Base-by-base conservation (phyloP, 2,888 invertebrate genomes). In the Capitulum mitella region DNA sequence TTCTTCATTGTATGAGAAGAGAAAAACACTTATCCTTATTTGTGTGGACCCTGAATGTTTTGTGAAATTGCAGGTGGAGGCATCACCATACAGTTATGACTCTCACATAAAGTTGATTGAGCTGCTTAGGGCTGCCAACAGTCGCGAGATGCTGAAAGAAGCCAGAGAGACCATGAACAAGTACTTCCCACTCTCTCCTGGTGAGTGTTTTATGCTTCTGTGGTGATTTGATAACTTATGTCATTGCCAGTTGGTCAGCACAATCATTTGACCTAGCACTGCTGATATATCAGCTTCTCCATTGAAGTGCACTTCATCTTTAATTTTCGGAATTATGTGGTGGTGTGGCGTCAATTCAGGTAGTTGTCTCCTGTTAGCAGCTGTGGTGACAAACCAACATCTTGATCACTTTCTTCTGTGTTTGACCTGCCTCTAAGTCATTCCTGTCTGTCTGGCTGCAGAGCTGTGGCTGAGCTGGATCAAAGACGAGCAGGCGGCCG, bases 161-260 rank as follows among this genome's bases (percentile, higher is more conserved):
- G 26, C 43, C 0, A 43, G 75, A 29, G 46, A 75, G 14, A 75
- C n/a, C n/a, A 75, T 75, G 75, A 75, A 75, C 75, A 75, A 75
- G 29, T 43, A 46, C 75, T 75, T 75, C 46, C 75, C 75, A 5
- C 75, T 75, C 12, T 46, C 75, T 1, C 46, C 75, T 16, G 46
- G 75, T 75, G 29, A 75, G 75, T 46, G 26, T 5, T 6, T 19
- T 51, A 51, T 19, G 51, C 22, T 14, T 8, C 3, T 51, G 3
- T 8, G 16, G 51, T 12, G 6, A 14, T 58, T 22, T 58, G 12
- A 58, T 58, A 16, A 12, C 14, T 46, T 46, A 12, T 46, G 6
- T 46, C 6, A 46, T 46, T 46, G 46, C 14, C 6, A 6, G 10
- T 46, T 46, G 6, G 46, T 46, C 10, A 14, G 6, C 14, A 46